phyloP scores from a whole-genome alignment of 2,888 invertebrate genomes.

The Brachyptera risi region DNA sequence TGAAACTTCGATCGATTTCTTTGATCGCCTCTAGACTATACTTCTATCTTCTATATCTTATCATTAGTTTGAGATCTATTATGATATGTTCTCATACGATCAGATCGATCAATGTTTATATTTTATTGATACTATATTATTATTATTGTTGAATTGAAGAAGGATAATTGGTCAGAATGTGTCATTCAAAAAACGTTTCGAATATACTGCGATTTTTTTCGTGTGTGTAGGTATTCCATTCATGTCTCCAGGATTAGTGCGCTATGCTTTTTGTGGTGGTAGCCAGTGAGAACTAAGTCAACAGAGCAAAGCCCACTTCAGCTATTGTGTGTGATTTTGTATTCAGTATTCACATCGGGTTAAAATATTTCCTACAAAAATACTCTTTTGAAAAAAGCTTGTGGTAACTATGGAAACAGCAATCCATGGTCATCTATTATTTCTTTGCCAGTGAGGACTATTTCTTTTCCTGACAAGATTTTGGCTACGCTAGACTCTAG shows the following conservation, averaged over 20 bases:
- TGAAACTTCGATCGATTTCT: too few relatives aligned
- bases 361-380: conserved; percentile 11
- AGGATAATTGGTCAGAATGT: too few relatives aligned
- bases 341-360: conserved; percentile 11
- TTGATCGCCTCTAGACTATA: too few relatives aligned
- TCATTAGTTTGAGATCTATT: too few relatives aligned
- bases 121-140: too few relatives aligned
- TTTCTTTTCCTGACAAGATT: conserved; percentile 16
- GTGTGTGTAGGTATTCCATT: too few relatives aligned
- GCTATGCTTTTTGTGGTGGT: background rate
- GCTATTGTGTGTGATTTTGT: conserved; percentile 1
- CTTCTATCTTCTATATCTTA: too few relatives aligned
- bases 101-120: too few relatives aligned
- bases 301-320: conserved; percentile 3
- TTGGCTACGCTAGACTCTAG: conserved; percentile 5
- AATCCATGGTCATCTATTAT: conserved; percentile 12
- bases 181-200: too few relatives aligned
- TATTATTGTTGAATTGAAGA: too few relatives aligned
- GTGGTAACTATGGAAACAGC: conserved; percentile 2
- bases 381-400: conserved; percentile 9
- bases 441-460: conserved; percentile 10
- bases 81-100: too few relatives aligned
- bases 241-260: background rate
- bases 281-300: conserved; percentile 14
- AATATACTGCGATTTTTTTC: too few relatives aligned